A percentile compares a stretch with the other conserved stretches of the same genome.
These are phyloP conservation scores for Eriocheir sinensis DNA, from an alignment of 1,140 invertebrate genomes.

Conservation along the genomic window DNA sequence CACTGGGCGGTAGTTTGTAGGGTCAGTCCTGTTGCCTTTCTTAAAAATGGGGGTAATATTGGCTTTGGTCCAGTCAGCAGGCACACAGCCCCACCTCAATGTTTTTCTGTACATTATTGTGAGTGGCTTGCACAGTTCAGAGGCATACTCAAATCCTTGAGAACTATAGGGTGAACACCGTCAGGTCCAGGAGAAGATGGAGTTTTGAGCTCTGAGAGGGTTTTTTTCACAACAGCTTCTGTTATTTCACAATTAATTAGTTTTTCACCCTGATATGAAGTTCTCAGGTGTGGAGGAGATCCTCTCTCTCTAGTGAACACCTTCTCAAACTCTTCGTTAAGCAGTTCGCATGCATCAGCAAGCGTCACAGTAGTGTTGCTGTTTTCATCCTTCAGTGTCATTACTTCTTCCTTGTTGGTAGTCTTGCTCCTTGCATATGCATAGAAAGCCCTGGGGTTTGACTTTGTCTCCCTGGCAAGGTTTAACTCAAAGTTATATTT, in stretches of 20 bases:
- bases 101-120: not conserved
- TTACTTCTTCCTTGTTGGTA: not conserved
- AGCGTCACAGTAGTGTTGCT: not conserved
- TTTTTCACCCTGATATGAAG: not conserved
- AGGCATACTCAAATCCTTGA: not conserved
- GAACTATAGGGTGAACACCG: not conserved
- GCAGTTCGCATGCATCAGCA: not conserved
- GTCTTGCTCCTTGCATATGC: not conserved
- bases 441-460: not conserved
- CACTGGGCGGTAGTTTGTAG: not conserved
- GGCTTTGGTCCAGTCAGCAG: not conserved
- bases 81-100: not conserved
- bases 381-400: not conserved
- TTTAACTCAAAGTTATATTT: too few relatives aligned
- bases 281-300: not conserved
- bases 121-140: not conserved
- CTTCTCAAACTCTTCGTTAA: constrained; percentile 2
- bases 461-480: too few relatives aligned
- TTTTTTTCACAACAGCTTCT: not conserved
- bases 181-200: not conserved
- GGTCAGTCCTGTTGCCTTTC: not conserved
- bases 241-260: not conserved
- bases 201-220: not conserved
- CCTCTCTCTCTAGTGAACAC: not conserved
- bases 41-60: not conserved